A percentile compares a stretch with the other conserved stretches of the same genome.
Conservation (phyloP, 2,797 vertebrate species). For the Graptemys geographica region DNA sequence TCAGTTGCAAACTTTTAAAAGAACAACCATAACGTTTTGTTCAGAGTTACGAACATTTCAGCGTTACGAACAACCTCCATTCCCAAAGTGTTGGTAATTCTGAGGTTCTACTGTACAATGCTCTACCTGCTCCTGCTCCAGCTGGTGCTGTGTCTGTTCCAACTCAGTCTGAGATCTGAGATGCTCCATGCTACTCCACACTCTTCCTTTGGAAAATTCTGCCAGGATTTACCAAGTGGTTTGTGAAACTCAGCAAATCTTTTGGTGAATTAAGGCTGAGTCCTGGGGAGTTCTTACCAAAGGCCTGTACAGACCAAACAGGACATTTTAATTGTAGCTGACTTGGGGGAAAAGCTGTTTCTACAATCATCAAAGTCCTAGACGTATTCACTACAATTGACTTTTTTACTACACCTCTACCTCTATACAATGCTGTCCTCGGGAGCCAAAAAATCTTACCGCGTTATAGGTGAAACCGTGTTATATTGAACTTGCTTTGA, state of each 20-base stretch:
- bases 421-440: too few relatives aligned
- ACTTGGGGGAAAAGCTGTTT: neutral
- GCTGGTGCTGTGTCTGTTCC: fast-evolving
- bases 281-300: neutral
- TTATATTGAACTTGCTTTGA: too few relatives aligned
- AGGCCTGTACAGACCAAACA: neutral
- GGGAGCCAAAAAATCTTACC: too few relatives aligned
- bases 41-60: too few relatives aligned
- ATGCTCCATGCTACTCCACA: fast-evolving
- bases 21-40: too few relatives aligned
- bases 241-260: neutral
- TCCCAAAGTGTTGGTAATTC: too few relatives aligned
- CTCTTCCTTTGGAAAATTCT: neutral
- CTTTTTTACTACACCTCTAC: too few relatives aligned
- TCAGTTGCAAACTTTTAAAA: too few relatives aligned
- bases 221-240: neutral
- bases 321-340: neutral
- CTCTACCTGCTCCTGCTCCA: neutral
- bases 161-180: fast-evolving
- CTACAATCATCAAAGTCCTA: neutral
- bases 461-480: too few relatives aligned
- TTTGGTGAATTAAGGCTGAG: neutral
- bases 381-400: neutral
- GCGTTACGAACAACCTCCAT: too few relatives aligned
- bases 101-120: too few relatives aligned